Percentiles rank a stretch among this genome's conserved stretches.
Conservation (phyloP, 2,797 vertebrate genomes). For the Melanotaenia nigrans region DNA sequence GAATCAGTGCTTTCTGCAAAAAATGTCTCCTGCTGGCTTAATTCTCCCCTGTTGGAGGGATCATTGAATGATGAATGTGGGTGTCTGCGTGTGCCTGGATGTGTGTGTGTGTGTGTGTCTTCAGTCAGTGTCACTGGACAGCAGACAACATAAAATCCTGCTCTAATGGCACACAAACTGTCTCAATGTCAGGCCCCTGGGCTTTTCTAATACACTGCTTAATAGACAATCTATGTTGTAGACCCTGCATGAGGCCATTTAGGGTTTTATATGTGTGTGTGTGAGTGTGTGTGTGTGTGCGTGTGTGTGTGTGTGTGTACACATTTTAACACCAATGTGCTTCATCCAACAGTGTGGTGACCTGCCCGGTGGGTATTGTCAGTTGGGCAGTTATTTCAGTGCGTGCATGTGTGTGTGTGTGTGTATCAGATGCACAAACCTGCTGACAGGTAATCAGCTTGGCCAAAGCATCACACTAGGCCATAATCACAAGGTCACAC, state of each 20-base stretch:
- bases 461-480: conserved; percentile 74
- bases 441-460: conserved; percentile 84
- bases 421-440: conserved; percentile 68
- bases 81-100: conserved; percentile 16
- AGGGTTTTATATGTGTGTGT: conserved; percentile 15
- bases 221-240: conserved; percentile 71
- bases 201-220: conserved; percentile 67
- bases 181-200: conserved; percentile 61
- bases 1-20: conserved; percentile 45
- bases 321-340: conserved; percentile 68
- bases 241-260: conserved; percentile 55
- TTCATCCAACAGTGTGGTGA: conserved; percentile 55
- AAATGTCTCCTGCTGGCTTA: conserved; percentile 42
- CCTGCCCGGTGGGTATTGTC: conserved; percentile 67
- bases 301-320: conserved; percentile 24
- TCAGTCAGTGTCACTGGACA: conserved; percentile 41
- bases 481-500: conserved; percentile 72
- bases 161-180: conserved; percentile 68
- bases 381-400: conserved; percentile 47
- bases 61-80: conserved; percentile 57
- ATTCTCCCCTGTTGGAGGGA: conserved; percentile 31
- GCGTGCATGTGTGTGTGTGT: conserved; percentile 23
- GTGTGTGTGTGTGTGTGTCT: conserved; percentile 19
- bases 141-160: conserved; percentile 61
- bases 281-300: too few relatives aligned